Conservation (phyloP, 2,797 vertebrate species). For the Nannoperca australis region DNA sequence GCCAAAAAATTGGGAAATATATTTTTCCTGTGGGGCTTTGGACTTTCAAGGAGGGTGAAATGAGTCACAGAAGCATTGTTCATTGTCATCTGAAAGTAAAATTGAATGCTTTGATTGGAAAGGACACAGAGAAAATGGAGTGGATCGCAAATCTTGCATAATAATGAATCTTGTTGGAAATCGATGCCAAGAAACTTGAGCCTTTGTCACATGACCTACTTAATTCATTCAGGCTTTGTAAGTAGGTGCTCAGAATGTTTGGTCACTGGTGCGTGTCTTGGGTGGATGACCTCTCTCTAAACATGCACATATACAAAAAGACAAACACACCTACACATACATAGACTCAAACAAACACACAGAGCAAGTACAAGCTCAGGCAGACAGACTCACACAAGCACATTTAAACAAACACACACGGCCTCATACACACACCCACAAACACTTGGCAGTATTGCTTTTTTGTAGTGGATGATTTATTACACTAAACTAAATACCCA, state of each 20-base stretch:
- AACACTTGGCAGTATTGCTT: conserved; percentile 60
- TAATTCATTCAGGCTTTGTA: conserved; percentile 72
- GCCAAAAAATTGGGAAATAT: conserved; percentile 19
- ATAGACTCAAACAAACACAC: conserved; percentile 32
- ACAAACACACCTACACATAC: conserved; percentile 8
- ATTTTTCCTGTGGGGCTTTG: conserved; percentile 1
- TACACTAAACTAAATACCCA: conserved; percentile 81
- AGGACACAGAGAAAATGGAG: conserved; percentile 51
- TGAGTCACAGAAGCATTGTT: conserved; percentile 22
- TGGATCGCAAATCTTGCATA: conserved; percentile 44
- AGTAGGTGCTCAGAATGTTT: conserved; percentile 54
- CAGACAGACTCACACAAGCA: conserved; percentile 35
- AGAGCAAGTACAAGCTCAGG: neutral
- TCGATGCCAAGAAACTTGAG: conserved; percentile 75
- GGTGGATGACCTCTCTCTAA: conserved; percentile 38
- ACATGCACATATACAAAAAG: conserved; percentile 30
- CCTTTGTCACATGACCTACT: conserved; percentile 71
- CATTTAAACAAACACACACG: conserved; percentile 41
- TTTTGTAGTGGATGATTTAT: conserved; percentile 78
- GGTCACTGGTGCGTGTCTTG: conserved; percentile 51
- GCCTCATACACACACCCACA: conserved; percentile 35
- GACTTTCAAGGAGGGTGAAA: neutral
- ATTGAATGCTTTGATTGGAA: conserved; percentile 46
- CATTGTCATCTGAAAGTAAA: conserved; percentile 46
- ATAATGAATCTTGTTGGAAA: conserved; percentile 67